A percentile compares a stretch with the other conserved stretches of the same genome.
phyloP scores from a whole-genome alignment of 2,113 vertebrate species.

The Morone chrysops region DNA sequence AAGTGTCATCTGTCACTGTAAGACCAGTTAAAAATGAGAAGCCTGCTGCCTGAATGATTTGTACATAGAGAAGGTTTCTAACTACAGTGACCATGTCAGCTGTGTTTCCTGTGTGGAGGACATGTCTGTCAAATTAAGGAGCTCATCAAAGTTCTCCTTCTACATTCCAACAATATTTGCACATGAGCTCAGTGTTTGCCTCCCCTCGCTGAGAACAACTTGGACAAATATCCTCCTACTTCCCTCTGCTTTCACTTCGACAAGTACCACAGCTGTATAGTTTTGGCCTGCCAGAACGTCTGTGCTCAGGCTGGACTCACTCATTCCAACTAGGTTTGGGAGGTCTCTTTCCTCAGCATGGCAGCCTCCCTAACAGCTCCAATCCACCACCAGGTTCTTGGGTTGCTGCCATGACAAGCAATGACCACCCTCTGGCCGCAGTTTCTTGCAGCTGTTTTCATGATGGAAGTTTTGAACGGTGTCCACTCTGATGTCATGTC shows the following conservation, averaged over 20 bases:
- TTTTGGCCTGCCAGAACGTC: neutral
- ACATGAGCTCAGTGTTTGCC: neutral
- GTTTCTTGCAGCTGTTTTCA: conserved; percentile 47
- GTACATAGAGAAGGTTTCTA: neutral
- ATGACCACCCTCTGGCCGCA: conserved; percentile 28
- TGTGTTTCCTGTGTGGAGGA: neutral
- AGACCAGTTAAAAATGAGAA: neutral
- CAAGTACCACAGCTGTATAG: neutral
- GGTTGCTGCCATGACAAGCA: conserved; percentile 10
- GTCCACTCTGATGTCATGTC: conserved; percentile 41
- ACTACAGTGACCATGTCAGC: neutral
- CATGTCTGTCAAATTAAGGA: neutral
- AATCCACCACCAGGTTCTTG: conserved; percentile 11
- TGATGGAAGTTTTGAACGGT: conserved; percentile 30
- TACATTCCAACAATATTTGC: conserved; percentile 4
- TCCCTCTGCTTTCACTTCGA: neutral
- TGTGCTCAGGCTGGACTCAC: neutral
- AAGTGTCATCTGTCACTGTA: neutral
- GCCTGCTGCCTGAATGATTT: neutral
- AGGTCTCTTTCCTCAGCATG: conserved; percentile 3
- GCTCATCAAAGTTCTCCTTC: neutral
- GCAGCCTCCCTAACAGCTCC: neutral
- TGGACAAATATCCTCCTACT: neutral
- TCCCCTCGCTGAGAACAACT: neutral
- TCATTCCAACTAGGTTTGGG: neutral